Evolutionary conservation across 2,888 invertebrate genomes (phyloP), one percentile per base, ranked within the genome.

Genomic region (Cryptocephalus moraei): DNA sequence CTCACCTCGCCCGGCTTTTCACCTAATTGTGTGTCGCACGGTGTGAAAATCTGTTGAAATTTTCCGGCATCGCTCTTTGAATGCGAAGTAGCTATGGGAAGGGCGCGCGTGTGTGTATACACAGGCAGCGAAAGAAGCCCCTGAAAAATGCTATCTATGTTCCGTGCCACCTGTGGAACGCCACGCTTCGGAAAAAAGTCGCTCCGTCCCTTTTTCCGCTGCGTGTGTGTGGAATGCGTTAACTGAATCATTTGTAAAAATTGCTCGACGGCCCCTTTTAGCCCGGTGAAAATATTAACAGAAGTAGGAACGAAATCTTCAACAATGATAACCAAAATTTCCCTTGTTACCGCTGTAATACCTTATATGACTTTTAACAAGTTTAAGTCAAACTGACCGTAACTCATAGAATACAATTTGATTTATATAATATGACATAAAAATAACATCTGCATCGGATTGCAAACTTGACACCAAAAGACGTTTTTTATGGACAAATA

Each of bases 61-160:
- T 52, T 58, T 56, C 56, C 53, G 53, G 50, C 56, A 45, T 50
- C 41, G 43, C 56, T 48, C 56, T 50, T 54, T 58, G 58, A 57
- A 60, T 60, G 55, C 47, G 57, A 58, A 59, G 56, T 55, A 56
- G 57, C 55, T 58, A 36, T 36, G 48, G 39, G 43, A 49, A 22
- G 33, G 33, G 33, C 43, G 33, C 34, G 14, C 43, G 36, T 22
- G 22, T 22, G 22, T 22, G 6, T 22, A 22, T 6, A 22, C 6
- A 22, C 22, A 22, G 22, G 6, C 2, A 38, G 45, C 57, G 59
- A 62, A 66, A 61, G 62, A 62, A 62, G 59, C 62, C 60, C 56
- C 61, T 65, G 64, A 68, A 67, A 68, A 68, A 68, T 66, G 62
- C 64, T 65, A 64, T 65, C 65, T 62, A 58, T 62, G 61, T 57